Evolutionary conservation across 2,797 vertebrate species (phyloP).

Genomic region (Schizopygopsis malacanthus): DNA sequence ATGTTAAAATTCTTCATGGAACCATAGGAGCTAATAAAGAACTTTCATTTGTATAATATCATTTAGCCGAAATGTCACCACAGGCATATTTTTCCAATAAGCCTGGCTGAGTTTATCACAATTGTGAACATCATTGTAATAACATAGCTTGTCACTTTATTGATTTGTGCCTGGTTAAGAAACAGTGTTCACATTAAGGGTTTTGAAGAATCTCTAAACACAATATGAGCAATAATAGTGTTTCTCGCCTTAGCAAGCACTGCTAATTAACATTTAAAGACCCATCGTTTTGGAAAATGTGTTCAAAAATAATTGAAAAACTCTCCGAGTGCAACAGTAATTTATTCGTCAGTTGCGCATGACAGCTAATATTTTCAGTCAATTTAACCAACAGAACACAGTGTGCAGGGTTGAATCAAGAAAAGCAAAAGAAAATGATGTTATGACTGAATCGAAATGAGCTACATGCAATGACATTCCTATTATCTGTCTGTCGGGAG

Average conservation of each 20-base stretch:
- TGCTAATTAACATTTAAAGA: background rate
- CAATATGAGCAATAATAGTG: background rate
- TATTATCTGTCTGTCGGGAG: conserved; percentile 6
- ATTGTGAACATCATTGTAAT: background rate
- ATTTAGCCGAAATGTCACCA: background rate
- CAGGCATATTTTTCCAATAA: background rate
- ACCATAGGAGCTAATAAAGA: background rate
- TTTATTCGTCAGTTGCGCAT: background rate
- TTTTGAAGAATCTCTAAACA: background rate
- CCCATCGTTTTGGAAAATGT: background rate
- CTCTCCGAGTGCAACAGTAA: background rate
- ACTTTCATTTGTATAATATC: background rate
- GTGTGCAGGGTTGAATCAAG: background rate
- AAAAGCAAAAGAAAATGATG: background rate
- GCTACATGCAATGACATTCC: background rate
- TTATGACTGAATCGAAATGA: conserved; percentile 26
- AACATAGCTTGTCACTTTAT: background rate
- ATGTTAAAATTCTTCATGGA: background rate
- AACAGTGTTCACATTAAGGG: background rate
- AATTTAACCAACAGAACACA: background rate
- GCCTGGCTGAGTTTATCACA: background rate
- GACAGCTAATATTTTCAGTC: background rate
- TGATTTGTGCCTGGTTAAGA: background rate
- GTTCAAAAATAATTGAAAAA: background rate
- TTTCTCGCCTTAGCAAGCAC: background rate